Base-by-base conservation (phyloP, 2,113 vertebrate species). In the Bostrychus sinensis region DNA sequence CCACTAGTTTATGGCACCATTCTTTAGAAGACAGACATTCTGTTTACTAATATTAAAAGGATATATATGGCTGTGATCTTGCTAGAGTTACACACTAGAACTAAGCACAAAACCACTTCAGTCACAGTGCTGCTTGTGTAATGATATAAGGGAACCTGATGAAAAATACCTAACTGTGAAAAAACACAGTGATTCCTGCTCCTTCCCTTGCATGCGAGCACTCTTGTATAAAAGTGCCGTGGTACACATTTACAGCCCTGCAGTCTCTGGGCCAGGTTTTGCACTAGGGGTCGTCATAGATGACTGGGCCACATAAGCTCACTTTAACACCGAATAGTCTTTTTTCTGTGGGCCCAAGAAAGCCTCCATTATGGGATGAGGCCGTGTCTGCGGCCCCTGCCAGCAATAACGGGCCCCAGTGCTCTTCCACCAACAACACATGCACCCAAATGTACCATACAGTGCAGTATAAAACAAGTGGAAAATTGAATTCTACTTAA, bases 401-500 rank as follows among this genome's bases (percentile, higher is more conserved):
- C 54, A 67, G 59, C 67, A 37, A 37, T 81, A 82, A 86, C 81
- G 22, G 70, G 73, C 76, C 77, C 81, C 54, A 69, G 80, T 58
- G 54, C 74, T 63, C 46, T 8, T 51, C 48, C 30, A 51, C 65
- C 65, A 56, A 77, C 53, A 20, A 62, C 56, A 63, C 70, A 65
- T 55, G 68, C 48, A 70, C 67, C 50, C 75, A 58, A 70, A 84
- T 3, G 59, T 46, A 80, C 79, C 80, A 70, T 71, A 81, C 79
- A 74, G 71, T 72, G 51, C 34, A 2, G 73, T 50, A 71, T 36
- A 77, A 85, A 85, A 75, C 45, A 39, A 74, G 77, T 37, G 61
- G 74, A 77, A 78, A 87, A 88, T 79, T 77, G 53, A 78, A 87
- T 77, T 79, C 72, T 72, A 85, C 72, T 79, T 85, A 51, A 85